phyloP scores from a whole-genome alignment of 2,888 invertebrate genomes.

The Camptogramma bilineatum region DNA sequence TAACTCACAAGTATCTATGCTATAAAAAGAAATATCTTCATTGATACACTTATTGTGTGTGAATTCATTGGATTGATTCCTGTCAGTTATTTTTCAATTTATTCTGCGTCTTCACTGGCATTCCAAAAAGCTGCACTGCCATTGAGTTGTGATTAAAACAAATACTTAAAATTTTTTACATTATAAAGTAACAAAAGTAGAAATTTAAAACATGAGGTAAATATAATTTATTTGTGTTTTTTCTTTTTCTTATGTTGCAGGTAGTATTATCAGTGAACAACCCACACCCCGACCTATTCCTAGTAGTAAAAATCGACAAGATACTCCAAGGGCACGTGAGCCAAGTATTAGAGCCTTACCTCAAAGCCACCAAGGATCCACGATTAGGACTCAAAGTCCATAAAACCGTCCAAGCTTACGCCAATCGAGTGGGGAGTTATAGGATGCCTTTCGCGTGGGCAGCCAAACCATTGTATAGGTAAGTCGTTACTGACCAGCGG shows the following conservation, averaged over 20 bases:
- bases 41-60: no score
- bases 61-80: no score
- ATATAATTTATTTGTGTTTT: constrained; percentile 1
- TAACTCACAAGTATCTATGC: background rate
- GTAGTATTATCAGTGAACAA: constrained; percentile 95
- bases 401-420: constrained; percentile 91
- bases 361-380: constrained; percentile 92
- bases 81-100: no score
- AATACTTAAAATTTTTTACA: background rate
- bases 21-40: no score
- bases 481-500: constrained; percentile 28
- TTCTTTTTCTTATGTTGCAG: constrained; percentile 84
- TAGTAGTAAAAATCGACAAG: constrained; percentile 97
- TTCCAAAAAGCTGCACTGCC: no score
- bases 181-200: no score
- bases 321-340: constrained; percentile 95
- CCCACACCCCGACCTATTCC: constrained; percentile 95
- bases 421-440: constrained; percentile 94
- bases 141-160: no score
- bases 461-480: constrained; percentile 92
- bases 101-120: no score
- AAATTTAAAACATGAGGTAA: no score
- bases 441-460: constrained; percentile 99
- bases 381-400: constrained; percentile 92
- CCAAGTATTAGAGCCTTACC: constrained; percentile 94